phyloP scores from a whole-genome alignment of 2,797 vertebrate species.

The Hylomyscus alleni region DNA sequence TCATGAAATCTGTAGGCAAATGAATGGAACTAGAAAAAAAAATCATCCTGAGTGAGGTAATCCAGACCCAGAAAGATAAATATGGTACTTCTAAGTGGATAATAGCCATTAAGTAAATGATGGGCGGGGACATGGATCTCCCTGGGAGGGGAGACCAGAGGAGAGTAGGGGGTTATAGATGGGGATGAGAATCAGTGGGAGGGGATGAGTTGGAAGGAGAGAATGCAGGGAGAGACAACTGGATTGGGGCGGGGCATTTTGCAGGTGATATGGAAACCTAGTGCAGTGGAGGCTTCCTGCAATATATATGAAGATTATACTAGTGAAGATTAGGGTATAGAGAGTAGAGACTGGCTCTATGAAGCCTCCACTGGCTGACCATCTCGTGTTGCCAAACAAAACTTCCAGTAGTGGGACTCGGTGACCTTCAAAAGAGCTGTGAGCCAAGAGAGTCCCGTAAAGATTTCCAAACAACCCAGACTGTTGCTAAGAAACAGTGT shows the following conservation, averaged over 20 bases:
- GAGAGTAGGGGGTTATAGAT: too few relatives aligned
- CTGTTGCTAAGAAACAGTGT: background rate
- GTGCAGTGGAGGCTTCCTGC: background rate
- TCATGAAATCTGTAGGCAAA: too few relatives aligned
- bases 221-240: background rate
- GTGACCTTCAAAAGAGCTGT: background rate
- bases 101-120: background rate
- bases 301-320: background rate
- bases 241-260: background rate
- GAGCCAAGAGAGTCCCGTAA: background rate
- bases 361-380: background rate
- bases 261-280: too few relatives aligned
- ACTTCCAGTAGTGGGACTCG: background rate
- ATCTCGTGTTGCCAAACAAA: background rate
- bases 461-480: background rate
- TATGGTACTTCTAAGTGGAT: background rate
- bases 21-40: too few relatives aligned
- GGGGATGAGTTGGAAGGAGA: background rate
- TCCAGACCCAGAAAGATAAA: too few relatives aligned
- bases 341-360: too few relatives aligned
- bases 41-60: too few relatives aligned
- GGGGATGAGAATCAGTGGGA: too few relatives aligned
- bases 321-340: background rate
- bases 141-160: background rate
- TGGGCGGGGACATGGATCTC: background rate